These are phyloP conservation scores for Astyanax mexicanus DNA, from an alignment of 2,797 vertebrate genomes.

Conservation along the genomic window DNA sequence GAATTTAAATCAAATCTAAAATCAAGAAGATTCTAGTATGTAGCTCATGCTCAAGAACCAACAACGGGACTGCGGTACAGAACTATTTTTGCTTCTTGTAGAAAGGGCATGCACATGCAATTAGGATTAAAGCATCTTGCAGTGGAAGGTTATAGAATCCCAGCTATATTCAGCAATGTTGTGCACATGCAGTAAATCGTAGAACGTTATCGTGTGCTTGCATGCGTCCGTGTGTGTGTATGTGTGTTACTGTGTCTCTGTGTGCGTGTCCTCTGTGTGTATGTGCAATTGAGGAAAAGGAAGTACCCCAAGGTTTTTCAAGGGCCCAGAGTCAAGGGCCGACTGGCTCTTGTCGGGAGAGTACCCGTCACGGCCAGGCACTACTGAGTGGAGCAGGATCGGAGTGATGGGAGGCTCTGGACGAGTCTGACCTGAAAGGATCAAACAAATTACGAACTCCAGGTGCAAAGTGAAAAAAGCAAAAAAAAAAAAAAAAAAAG, in stretches of 20 bases:
- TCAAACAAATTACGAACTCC: background rate
- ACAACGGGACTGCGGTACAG: background rate
- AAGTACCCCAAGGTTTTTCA: background rate
- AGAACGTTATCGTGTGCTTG: slow-evolving; percentile 21
- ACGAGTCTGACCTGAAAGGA: background rate
- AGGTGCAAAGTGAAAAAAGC: slow-evolving; percentile 11
- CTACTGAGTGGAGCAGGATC: slow-evolving; percentile 27
- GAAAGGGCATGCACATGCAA: slow-evolving; percentile 38
- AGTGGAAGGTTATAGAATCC: slow-evolving; percentile 14
- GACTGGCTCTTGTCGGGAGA: background rate
- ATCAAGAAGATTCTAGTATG: slow-evolving; percentile 45
- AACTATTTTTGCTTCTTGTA: slow-evolving; percentile 32
- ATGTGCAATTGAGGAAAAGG: background rate
- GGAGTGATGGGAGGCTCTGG: background rate
- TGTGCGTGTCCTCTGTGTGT: slow-evolving; percentile 15
- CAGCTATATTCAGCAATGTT: slow-evolving; percentile 25
- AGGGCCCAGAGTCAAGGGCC: background rate
- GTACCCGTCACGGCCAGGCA: background rate
- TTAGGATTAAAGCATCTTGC: background rate
- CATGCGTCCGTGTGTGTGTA: slow-evolving; percentile 22
- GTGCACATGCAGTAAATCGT: slow-evolving; percentile 29
- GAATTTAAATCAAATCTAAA: slow-evolving; percentile 45
- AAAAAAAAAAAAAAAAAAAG: slow-evolving; percentile 6
- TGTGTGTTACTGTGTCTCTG: slow-evolving; percentile 19
- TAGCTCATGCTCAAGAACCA: slow-evolving; percentile 32